A percentile compares a stretch with the other conserved stretches of the same genome.
Evolutionary conservation across 2,113 vertebrate genomes (phyloP).

Genomic region (Struthidea cinerea): DNA sequence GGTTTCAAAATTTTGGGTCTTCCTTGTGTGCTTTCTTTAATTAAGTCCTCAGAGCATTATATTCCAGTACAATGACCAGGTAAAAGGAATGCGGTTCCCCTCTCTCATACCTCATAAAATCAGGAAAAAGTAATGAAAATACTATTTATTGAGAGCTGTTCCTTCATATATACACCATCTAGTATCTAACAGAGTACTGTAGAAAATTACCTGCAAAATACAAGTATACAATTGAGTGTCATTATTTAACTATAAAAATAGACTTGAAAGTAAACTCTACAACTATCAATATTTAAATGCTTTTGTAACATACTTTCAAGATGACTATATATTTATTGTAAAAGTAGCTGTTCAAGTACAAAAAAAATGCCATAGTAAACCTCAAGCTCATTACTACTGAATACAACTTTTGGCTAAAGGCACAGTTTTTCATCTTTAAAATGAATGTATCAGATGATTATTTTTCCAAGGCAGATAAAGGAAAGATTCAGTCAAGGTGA

Average conservation of each 20-base stretch:
- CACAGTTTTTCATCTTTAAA: background rate
- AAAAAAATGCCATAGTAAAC: background rate
- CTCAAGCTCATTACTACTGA: background rate
- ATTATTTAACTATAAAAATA: background rate
- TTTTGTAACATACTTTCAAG: background rate
- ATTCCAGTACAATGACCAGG: background rate
- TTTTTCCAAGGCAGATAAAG: background rate
- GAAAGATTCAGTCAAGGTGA: conserved; percentile 61
- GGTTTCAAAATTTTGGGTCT: background rate
- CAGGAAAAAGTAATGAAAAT: background rate
- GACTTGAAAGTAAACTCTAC: background rate
- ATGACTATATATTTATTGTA: background rate
- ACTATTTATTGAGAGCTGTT: background rate
- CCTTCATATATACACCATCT: background rate
- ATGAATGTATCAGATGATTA: background rate
- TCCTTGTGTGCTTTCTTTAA: background rate
- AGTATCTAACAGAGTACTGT: background rate
- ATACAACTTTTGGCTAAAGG: background rate
- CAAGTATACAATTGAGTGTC: background rate
- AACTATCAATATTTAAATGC: background rate
- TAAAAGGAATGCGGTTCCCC: background rate
- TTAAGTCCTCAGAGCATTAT: background rate
- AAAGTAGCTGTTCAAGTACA: background rate
- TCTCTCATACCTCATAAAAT: background rate
- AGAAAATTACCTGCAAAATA: background rate